Evolutionary conservation across 2,888 invertebrate species (phyloP).

Genomic region (Drosophila basisetae): DNA sequence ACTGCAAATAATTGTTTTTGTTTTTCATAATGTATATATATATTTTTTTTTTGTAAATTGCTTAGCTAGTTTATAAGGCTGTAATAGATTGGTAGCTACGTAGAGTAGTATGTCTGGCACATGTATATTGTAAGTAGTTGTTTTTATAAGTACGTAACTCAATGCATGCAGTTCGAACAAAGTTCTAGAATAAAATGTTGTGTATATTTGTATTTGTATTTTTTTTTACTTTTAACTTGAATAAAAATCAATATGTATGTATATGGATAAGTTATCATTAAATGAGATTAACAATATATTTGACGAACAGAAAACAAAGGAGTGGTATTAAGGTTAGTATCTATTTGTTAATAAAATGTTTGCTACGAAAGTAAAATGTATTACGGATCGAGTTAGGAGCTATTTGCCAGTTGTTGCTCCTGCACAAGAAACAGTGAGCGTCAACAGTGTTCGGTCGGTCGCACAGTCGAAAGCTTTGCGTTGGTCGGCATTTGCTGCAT

Average conservation of each 20-base stretch:
- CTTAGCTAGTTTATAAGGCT: slow-evolving; percentile 32
- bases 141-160: slow-evolving; percentile 59
- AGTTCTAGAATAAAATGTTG: slow-evolving; percentile 63
- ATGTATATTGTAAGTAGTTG: slow-evolving; percentile 43
- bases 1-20: slow-evolving; percentile 42
- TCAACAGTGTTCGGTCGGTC: slow-evolving; percentile 36
- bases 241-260: slow-evolving; percentile 44
- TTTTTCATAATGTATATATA: background rate
- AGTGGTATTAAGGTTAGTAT: slow-evolving; percentile 57
- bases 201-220: slow-evolving; percentile 31
- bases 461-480: slow-evolving; percentile 75
- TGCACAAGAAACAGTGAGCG: slow-evolving; percentile 34
- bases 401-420: slow-evolving; percentile 7
- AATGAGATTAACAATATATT: slow-evolving; percentile 65
- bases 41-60: background rate
- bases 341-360: slow-evolving; percentile 47
- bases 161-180: slow-evolving; percentile 74
- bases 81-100: slow-evolving; percentile 59
- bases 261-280: slow-evolving; percentile 23
- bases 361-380: slow-evolving; percentile 68
- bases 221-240: slow-evolving; percentile 19
- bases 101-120: slow-evolving; percentile 37
- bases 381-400: slow-evolving; percentile 36
- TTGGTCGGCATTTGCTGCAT: slow-evolving; percentile 52
- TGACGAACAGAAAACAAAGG: slow-evolving; percentile 34